Conservation (phyloP, 2,113 vertebrate species). For the Halcyon malimbica region DNA sequence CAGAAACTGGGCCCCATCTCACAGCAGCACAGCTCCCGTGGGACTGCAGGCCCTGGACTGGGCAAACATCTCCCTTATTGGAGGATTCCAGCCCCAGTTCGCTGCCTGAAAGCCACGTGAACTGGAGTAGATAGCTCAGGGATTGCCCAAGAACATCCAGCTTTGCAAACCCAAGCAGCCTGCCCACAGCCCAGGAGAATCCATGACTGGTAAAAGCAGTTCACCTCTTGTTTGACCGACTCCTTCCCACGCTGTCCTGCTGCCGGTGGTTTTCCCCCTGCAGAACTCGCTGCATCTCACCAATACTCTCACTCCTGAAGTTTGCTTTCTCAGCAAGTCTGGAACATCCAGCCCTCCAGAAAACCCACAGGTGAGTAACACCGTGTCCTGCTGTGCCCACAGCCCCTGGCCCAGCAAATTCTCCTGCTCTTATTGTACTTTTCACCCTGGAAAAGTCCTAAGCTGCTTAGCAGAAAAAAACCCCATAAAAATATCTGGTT, state of each 20-base stretch:
- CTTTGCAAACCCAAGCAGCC: neutral
- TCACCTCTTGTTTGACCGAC: neutral
- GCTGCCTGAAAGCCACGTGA: neutral
- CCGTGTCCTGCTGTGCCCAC: neutral
- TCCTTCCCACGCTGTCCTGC: neutral
- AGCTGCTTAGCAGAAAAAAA: neutral
- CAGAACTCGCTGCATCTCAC: neutral
- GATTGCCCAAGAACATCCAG: neutral
- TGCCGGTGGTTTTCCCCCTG: neutral
- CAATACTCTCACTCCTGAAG: neutral
- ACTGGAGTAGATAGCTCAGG: neutral
- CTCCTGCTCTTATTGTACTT: neutral
- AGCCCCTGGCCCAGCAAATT: neutral
- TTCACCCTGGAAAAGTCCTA: neutral
- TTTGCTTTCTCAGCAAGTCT: neutral
- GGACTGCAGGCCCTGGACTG: neutral
- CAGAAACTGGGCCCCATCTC: neutral
- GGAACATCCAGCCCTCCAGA: neutral
- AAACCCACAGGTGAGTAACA: neutral
- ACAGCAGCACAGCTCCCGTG: neutral
- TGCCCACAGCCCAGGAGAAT: neutral
- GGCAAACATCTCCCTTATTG: neutral
- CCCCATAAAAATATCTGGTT: neutral
- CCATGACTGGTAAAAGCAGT: neutral
- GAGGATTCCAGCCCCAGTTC: neutral